Base-by-base conservation (phyloP, 2,888 invertebrate species). In the Drosophila kanekoi region DNA sequence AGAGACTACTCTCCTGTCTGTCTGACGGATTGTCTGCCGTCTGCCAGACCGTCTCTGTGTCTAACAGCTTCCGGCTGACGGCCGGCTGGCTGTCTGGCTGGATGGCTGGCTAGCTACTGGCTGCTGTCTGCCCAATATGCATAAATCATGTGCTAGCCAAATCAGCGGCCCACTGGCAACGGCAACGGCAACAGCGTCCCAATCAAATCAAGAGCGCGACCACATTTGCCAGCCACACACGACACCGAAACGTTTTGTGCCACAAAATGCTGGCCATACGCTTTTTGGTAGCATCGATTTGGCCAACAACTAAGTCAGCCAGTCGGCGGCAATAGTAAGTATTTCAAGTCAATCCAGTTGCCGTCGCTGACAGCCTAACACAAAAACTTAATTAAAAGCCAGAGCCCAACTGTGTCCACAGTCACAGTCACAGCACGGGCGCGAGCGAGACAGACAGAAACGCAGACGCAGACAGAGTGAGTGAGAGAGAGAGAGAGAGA, bases 291-390 rank as follows among this genome's bases (percentile, higher is more conserved):
- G 60, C 82, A 41, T 23, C 61, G 49, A 69, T 65, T 64, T 69
- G 58, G 44, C 59, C 60, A 70, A 51, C 69, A 37, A 28, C 14
- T 20, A 35, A 35, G 32, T 4, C 53, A 23, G 54, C 54, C 54
- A 70, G 49, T 52, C 23, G 8, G 41, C 64, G 35, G 33, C 28
- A 28, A 28, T 28, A 37, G 52, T 62, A 78, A 79, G 77, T 79
- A 81, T 80, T 81, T 81, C 80, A 81, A 81, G 85, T 81, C 84
- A 79, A 84, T 81, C 85, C 73, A 72, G 74, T 72, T 74, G 57
- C 52, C 41, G 58, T 56, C 52, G 83, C 77, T 74, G 71, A 81
- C 80, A 81, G 79, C 58, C 71, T 71, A 81, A 81, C 81, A 84
- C 63, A 81, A 81, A 81, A 81, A 81, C 79, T 81, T 79, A 81